Evolutionary conservation across 2,113 vertebrate genomes (phyloP).

Genomic region (Potamarius usumacintae): DNA sequence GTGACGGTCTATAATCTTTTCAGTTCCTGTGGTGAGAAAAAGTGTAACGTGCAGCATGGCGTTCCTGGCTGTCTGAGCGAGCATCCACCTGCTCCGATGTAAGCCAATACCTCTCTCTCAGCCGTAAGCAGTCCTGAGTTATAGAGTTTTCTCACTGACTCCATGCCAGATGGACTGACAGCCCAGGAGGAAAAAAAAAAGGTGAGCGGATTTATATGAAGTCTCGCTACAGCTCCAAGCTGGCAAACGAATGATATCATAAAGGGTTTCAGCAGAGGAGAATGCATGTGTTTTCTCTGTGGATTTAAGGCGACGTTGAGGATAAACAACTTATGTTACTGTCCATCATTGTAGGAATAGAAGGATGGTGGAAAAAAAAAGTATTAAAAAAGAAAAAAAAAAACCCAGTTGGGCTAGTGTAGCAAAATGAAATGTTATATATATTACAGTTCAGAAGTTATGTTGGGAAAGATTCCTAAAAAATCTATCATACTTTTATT

Average conservation of each 20-base stretch:
- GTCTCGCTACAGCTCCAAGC: slow-evolving; percentile 28
- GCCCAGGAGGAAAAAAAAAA: neutral
- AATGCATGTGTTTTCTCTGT: neutral
- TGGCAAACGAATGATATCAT: slow-evolving; percentile 31
- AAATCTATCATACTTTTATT: neutral
- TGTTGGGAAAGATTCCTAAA: neutral
- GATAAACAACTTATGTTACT: slow-evolving; percentile 45
- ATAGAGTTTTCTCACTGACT: slow-evolving; percentile 21
- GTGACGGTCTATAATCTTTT: neutral
- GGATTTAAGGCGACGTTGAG: slow-evolving; percentile 21
- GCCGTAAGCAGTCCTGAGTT: slow-evolving; percentile 31
- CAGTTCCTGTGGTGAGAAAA: neutral
- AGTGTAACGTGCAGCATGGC: neutral
- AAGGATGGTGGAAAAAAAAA: slow-evolving; percentile 3
- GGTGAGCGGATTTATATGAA: slow-evolving; percentile 41
- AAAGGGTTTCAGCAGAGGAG: slow-evolving; percentile 1
- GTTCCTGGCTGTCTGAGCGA: slow-evolving; percentile 28
- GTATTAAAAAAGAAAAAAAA: neutral
- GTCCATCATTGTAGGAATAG: neutral
- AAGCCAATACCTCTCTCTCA: slow-evolving; percentile 47
- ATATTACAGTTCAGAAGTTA: neutral
- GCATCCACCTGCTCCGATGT: slow-evolving; percentile 51
- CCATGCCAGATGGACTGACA: slow-evolving; percentile 34
- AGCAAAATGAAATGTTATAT: neutral
- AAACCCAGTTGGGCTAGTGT: neutral